A percentile compares a stretch with the other conserved stretches of the same genome.
These are phyloP conservation scores for Excalfactoria chinensis DNA, from an alignment of 2,113 vertebrate species.

Conservation along the genomic window DNA sequence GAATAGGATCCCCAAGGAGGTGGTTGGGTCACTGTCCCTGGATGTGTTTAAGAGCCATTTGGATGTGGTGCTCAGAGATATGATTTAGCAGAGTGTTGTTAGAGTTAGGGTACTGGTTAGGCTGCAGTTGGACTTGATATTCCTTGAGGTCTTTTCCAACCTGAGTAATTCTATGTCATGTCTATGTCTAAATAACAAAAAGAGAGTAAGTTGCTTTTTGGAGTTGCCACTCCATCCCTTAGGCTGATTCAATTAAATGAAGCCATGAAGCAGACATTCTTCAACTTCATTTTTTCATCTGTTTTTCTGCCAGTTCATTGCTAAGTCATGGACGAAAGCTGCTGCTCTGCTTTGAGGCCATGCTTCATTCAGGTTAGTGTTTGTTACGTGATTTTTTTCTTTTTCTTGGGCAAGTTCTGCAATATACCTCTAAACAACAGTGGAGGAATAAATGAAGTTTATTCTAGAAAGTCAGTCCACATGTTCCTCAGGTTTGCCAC, in stretches of 20 bases:
- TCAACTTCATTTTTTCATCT: neutral
- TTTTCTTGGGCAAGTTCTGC: neutral
- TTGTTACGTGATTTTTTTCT: neutral
- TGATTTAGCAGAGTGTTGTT: too few species aligned
- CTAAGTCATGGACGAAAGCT: neutral
- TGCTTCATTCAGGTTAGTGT: neutral
- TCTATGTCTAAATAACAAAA: neutral
- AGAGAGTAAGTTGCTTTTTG: neutral
- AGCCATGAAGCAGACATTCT: neutral
- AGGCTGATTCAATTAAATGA: neutral
- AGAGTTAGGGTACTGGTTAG: too few species aligned
- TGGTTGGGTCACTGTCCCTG: too few species aligned
- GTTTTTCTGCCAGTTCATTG: neutral
- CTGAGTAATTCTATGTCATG: too few species aligned
- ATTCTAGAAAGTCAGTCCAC: neutral
- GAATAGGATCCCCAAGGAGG: too few species aligned
- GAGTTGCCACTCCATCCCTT: neutral
- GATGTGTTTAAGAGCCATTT: too few species aligned
- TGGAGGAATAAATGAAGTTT: neutral
- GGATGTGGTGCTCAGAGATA: too few species aligned
- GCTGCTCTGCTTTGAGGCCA: neutral
- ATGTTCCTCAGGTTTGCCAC: fast-evolving
- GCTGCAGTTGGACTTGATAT: too few species aligned
- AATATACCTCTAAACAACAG: neutral
- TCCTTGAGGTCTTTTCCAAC: too few species aligned